These are phyloP conservation scores for Acanthococcus lagerstroemiae DNA, from an alignment of 2,888 invertebrate genomes.

Conservation along the genomic window DNA sequence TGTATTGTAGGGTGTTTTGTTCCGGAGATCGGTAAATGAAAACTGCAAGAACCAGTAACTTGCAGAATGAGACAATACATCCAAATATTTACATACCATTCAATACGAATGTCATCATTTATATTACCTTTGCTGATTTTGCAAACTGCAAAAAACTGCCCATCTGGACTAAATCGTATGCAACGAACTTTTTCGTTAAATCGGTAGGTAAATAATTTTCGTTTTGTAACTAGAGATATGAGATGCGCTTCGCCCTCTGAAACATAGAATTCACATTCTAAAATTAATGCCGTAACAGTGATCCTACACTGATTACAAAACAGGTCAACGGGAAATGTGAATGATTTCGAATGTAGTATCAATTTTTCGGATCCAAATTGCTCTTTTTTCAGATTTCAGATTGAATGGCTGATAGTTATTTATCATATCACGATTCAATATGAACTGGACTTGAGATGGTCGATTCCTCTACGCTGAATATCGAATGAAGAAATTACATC, in stretches of 20 bases:
- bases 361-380: too few relatives aligned
- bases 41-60: slow-evolving; percentile 46
- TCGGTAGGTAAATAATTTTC: slow-evolving; percentile 70
- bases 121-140: slow-evolving; percentile 64
- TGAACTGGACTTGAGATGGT: too few relatives aligned
- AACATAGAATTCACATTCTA: slow-evolving; percentile 39
- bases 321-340: too few relatives aligned
- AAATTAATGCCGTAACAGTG: too few relatives aligned
- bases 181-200: slow-evolving; percentile 67
- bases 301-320: too few relatives aligned
- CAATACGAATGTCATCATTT: background rate
- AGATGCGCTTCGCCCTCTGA: slow-evolving; percentile 69
- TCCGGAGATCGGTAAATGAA: slow-evolving; percentile 81
- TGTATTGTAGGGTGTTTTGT: slow-evolving; percentile 66
- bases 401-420: too few relatives aligned
- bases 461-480: too few relatives aligned
- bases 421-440: too few relatives aligned
- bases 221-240: slow-evolving; percentile 74
- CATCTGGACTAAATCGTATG: slow-evolving; percentile 87
- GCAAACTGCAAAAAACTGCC: slow-evolving; percentile 82
- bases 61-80: slow-evolving; percentile 4
- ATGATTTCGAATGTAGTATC: too few relatives aligned
- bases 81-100: slow-evolving; percentile 7
- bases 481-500: too few relatives aligned
- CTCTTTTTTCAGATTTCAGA: too few relatives aligned